Evolutionary conservation across 2,113 vertebrate genomes (phyloP).

Genomic region (Numida meleagris): DNA sequence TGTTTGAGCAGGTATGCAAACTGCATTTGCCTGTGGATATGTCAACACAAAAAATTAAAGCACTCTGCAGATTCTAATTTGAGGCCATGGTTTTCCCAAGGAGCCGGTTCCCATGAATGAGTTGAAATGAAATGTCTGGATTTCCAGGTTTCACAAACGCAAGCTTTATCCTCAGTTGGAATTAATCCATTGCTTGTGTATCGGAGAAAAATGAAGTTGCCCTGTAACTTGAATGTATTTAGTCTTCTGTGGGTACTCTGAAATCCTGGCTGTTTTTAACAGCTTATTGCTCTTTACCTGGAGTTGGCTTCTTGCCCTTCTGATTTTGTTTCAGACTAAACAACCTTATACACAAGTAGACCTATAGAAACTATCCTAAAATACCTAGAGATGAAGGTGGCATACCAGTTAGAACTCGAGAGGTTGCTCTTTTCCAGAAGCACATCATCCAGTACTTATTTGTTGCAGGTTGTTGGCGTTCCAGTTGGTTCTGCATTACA

Average conservation of each 20-base stretch:
- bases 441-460: constrained; percentile 8
- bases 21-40: not conserved
- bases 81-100: not conserved
- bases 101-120: not conserved
- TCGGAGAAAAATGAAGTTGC: not conserved
- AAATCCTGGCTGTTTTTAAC: not conserved
- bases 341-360: not conserved
- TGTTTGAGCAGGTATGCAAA: not conserved
- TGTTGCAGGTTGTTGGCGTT: constrained; percentile 89
- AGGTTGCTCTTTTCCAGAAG: not conserved
- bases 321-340: not conserved
- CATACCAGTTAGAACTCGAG: not conserved
- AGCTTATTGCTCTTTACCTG: not conserved
- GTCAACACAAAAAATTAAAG: not conserved
- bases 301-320: not conserved
- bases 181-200: constrained; percentile 2
- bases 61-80: not conserved
- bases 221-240: constrained; percentile 11
- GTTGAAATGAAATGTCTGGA: constrained; percentile 8
- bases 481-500: constrained; percentile 90
- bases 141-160: not conserved
- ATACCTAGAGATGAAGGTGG: not conserved
- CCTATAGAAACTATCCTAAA: not conserved
- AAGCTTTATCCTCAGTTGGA: constrained; percentile 30
- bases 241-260: not conserved